phyloP scores from a whole-genome alignment of 2,113 vertebrate genomes.

The Murina feae region DNA sequence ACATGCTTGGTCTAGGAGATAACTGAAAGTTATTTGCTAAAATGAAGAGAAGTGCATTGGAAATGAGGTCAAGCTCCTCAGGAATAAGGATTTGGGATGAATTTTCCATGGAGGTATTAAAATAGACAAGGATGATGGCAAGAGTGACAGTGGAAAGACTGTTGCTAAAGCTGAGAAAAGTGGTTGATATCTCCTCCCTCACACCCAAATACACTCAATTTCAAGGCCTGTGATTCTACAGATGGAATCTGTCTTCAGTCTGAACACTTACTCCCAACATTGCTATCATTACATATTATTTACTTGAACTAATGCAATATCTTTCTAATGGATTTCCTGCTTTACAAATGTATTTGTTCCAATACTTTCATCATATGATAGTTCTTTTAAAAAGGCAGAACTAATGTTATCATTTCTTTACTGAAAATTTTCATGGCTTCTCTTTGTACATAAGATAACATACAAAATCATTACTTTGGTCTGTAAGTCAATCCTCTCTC shows the following conservation, averaged over 20 bases:
- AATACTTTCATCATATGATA: neutral
- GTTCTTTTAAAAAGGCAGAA: neutral
- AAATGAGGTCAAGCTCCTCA: neutral
- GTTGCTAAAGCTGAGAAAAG: neutral
- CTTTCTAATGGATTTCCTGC: neutral
- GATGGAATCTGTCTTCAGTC: neutral
- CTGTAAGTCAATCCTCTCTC: neutral
- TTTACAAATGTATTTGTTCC: neutral
- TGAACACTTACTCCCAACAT: neutral
- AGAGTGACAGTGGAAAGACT: neutral
- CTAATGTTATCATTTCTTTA: neutral
- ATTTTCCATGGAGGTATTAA: neutral
- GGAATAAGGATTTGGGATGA: neutral
- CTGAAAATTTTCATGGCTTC: neutral
- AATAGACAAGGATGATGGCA: neutral
- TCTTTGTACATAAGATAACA: neutral
- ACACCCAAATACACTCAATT: neutral
- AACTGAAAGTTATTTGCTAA: neutral
- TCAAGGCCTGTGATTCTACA: neutral
- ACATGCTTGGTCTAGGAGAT: too few species aligned
- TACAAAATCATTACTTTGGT: neutral
- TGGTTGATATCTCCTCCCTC: neutral
- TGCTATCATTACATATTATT: neutral
- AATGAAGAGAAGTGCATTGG: neutral
- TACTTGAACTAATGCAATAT: neutral